A percentile compares a stretch with the other conserved stretches of the same genome.
These are phyloP conservation scores for Cetonia aurata DNA, from an alignment of 2,888 invertebrate genomes.

Conservation along the genomic window DNA sequence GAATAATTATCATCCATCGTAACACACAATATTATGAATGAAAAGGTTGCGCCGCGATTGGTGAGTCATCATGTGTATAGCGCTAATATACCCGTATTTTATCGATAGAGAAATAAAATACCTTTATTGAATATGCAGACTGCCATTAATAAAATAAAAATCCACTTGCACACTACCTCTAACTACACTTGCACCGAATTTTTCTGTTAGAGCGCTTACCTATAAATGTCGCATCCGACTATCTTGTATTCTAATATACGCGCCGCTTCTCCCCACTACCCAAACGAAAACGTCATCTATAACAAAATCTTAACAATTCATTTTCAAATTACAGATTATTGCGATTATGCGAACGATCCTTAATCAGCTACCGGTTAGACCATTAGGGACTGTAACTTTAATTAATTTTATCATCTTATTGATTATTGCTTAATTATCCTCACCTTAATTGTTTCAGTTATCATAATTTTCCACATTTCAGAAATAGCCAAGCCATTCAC, in stretches of 20 bases:
- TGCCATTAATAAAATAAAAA: constrained; percentile 48
- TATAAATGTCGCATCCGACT: constrained; percentile 35
- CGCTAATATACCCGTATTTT: constrained; percentile 14
- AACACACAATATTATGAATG: constrained; percentile 33
- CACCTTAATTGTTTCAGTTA: too few relatives aligned
- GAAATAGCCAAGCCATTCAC: too few relatives aligned
- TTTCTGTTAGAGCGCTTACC: constrained; percentile 39
- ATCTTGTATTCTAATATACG: constrained; percentile 35
- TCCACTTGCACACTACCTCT: constrained; percentile 35
- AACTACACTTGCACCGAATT: constrained; percentile 30
- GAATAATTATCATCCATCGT: constrained; percentile 12
- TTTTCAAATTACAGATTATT: neutral
- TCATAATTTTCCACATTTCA: too few relatives aligned
- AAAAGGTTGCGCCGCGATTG: too few relatives aligned
- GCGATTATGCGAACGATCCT: too few relatives aligned
- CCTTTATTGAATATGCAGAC: constrained; percentile 48
- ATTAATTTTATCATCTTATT: too few relatives aligned
- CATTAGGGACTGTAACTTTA: too few relatives aligned
- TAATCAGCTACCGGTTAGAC: too few relatives aligned
- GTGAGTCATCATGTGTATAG: constrained; percentile 26
- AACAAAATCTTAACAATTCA: constrained; percentile 9
- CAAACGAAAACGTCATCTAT: constrained; percentile 11
- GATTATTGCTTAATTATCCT: too few relatives aligned
- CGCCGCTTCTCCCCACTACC: constrained; percentile 27
- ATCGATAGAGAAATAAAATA: constrained; percentile 42